Evolutionary conservation across 1,140 invertebrate species (phyloP).

Genomic region (Drosophila ohnishii): DNA sequence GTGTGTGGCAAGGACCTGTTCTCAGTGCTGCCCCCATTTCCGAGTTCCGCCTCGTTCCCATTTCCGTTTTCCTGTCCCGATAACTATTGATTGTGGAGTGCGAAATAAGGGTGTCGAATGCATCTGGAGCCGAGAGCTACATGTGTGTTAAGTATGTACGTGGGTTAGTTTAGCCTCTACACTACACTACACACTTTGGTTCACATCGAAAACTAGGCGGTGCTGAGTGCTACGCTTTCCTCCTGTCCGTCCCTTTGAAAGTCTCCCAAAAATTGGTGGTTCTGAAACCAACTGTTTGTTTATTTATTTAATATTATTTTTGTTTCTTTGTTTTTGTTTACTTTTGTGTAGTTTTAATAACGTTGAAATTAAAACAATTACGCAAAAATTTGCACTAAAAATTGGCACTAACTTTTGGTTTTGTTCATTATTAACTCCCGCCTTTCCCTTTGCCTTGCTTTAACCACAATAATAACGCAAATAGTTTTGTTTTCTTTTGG

Average conservation of each 20-base stretch:
- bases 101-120: constrained; percentile 28
- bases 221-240: constrained; percentile 42
- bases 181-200: constrained; percentile 47
- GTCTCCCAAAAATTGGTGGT: constrained; percentile 79
- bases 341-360: constrained; percentile 46
- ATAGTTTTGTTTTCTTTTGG: constrained; percentile 30
- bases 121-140: constrained; percentile 31
- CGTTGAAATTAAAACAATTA: constrained; percentile 57
- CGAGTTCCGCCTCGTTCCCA: constrained; percentile 1
- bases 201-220: constrained; percentile 48
- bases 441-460: constrained; percentile 19
- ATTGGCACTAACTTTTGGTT: constrained; percentile 74
- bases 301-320: constrained; percentile 3
- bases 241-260: constrained; percentile 48
- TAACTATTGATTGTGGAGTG: constrained; percentile 24
- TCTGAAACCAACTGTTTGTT: constrained; percentile 71
- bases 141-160: constrained; percentile 29
- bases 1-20: constrained; percentile 45
- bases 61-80: constrained; percentile 8
- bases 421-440: constrained; percentile 41
- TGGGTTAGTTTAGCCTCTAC: constrained; percentile 44
- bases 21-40: constrained; percentile 58
- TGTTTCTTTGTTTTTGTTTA: constrained; percentile 28
- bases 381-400: constrained; percentile 81
- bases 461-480: constrained; percentile 72